These are phyloP conservation scores for Cercocebus atys DNA, from an alignment of 2,113 vertebrate genomes.

Conservation along the genomic window DNA sequence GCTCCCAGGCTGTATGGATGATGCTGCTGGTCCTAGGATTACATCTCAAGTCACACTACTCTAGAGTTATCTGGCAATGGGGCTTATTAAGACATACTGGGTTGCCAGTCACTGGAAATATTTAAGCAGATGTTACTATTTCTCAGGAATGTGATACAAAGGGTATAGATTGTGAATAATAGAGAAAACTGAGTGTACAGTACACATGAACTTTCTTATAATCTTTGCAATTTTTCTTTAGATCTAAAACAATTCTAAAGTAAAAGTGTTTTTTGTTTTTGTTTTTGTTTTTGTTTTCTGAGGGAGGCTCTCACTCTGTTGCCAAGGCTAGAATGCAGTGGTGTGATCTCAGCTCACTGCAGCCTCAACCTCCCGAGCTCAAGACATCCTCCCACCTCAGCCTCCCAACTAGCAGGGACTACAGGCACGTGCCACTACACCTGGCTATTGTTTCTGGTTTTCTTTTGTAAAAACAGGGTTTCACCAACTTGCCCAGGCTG, in stretches of 20 bases:
- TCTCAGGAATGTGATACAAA: neutral
- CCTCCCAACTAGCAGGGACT: too few species aligned
- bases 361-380: too few species aligned
- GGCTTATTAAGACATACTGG: neutral
- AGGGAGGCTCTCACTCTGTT: too few species aligned
- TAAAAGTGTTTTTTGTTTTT: neutral
- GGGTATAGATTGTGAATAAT: neutral
- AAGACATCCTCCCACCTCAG: too few species aligned
- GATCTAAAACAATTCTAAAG: conserved; percentile 5
- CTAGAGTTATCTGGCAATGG: neutral
- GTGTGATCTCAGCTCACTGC: too few species aligned
- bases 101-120: neutral
- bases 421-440: too few species aligned
- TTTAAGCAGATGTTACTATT: neutral
- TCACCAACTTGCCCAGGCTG: too few species aligned
- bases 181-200: neutral
- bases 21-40: neutral
- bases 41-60: neutral
- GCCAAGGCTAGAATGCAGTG: too few species aligned
- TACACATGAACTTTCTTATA: neutral
- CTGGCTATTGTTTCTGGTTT: too few species aligned
- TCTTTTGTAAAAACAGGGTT: too few species aligned
- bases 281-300: too few species aligned
- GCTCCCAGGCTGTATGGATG: neutral
- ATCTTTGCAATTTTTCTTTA: neutral